Percentiles rank a stretch among this genome's conserved stretches.
phyloP scores from a whole-genome alignment of 2,888 invertebrate species.

The Eretmocerus hayati region DNA sequence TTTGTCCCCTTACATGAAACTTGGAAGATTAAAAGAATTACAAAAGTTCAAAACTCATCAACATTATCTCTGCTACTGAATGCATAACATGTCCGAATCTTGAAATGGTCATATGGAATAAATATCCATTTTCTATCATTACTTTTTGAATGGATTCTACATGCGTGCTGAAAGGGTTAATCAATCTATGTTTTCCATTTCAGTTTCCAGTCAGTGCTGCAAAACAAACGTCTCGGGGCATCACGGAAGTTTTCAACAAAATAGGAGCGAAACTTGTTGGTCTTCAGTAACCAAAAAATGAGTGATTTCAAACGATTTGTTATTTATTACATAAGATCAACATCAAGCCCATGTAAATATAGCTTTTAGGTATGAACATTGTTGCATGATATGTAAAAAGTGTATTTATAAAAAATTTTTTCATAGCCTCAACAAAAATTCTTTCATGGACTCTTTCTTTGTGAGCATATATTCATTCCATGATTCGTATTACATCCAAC shows the following conservation, averaged over 20 bases:
- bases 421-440: conserved; percentile 15
- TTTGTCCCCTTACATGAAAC: too few relatives aligned
- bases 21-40: too few relatives aligned
- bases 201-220: conserved; percentile 53
- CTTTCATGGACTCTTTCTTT: neutral
- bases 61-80: too few relatives aligned
- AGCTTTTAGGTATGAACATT: conserved; percentile 13
- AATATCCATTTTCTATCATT: too few relatives aligned
- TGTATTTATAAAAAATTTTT: conserved; percentile 20
- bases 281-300: conserved; percentile 40
- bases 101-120: too few relatives aligned
- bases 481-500: too few relatives aligned
- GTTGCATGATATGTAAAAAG: conserved; percentile 19
- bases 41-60: too few relatives aligned
- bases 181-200: too few relatives aligned
- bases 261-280: conserved; percentile 54
- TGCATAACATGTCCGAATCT: too few relatives aligned
- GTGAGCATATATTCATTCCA: neutral
- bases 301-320: conserved; percentile 5
- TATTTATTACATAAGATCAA: conserved; percentile 11
- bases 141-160: too few relatives aligned
- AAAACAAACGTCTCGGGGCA: conserved; percentile 49
- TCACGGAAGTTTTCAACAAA: conserved; percentile 54
- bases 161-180: too few relatives aligned
- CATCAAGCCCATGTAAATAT: conserved; percentile 1